Evolutionary conservation across 2,888 invertebrate species (phyloP).

Genomic region (Diarsia mendica): DNA sequence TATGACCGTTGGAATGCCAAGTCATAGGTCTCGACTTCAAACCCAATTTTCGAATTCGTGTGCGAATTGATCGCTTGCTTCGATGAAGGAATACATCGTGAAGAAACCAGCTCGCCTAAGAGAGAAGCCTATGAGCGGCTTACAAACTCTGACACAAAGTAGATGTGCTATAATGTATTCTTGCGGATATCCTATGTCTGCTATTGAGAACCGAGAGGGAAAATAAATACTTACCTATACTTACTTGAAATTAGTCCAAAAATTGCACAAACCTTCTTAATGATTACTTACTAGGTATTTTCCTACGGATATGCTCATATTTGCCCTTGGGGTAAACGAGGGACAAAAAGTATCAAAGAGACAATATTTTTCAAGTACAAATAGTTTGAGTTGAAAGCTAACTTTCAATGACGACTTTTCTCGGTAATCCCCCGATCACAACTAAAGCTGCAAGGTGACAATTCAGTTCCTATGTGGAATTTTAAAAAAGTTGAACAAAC

Average conservation of each 20-base stretch:
- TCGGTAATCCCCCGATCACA: slow-evolving; percentile 15
- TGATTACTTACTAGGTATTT: not conserved
- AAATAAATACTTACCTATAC: not conserved
- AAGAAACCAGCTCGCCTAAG: too few relatives aligned
- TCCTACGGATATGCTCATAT: slow-evolving; percentile 15
- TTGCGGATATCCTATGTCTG: not conserved
- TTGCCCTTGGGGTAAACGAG: slow-evolving; percentile 4
- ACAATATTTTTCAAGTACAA: slow-evolving; percentile 8
- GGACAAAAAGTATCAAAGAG: not conserved
- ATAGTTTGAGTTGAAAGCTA: not conserved
- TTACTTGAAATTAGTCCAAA: not conserved
- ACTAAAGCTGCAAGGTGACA: not conserved
- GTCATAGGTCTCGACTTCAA: too few relatives aligned
- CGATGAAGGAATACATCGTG: too few relatives aligned
- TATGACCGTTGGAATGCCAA: too few relatives aligned
- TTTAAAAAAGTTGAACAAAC: slow-evolving; percentile 30
- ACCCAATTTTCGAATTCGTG: too few relatives aligned
- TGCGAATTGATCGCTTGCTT: too few relatives aligned
- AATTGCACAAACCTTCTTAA: not conserved
- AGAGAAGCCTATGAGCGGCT: too few relatives aligned
- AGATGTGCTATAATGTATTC: not conserved
- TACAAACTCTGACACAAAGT: too few relatives aligned
- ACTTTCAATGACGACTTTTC: not conserved
- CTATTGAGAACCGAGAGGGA: not conserved
- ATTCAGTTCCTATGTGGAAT: slow-evolving; percentile 1